Conservation (phyloP, 2,888 invertebrate genomes). For the Agrochola litura region DNA sequence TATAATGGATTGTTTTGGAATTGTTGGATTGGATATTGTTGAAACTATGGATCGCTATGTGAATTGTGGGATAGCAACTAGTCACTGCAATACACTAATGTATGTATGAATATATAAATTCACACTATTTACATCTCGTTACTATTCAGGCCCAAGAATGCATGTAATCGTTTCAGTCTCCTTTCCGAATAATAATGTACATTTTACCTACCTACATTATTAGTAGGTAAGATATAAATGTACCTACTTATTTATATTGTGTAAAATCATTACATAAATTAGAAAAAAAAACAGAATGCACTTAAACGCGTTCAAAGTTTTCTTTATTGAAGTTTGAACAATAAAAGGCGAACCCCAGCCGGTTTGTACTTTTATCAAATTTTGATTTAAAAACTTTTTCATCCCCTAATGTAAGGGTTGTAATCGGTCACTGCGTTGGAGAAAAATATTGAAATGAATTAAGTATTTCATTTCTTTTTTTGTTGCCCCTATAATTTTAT, state of each 20-base stretch:
- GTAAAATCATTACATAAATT: conserved; percentile 28
- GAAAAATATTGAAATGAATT: conserved; percentile 4
- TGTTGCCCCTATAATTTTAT: not conserved
- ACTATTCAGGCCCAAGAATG: too few relatives aligned
- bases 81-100: too few relatives aligned
- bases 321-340: conserved; percentile 42
- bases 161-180: too few relatives aligned
- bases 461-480: not conserved
- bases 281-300: conserved; percentile 11
- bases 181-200: not conserved
- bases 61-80: too few relatives aligned
- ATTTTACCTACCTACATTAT: not conserved
- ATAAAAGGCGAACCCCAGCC: conserved; percentile 35
- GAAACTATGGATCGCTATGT: too few relatives aligned
- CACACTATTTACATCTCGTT: too few relatives aligned
- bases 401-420: conserved; percentile 45
- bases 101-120: too few relatives aligned
- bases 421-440: conserved; percentile 14
- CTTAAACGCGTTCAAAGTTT: conserved; percentile 30
- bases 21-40: too few relatives aligned
- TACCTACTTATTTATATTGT: not conserved
- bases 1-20: too few relatives aligned
- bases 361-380: conserved; percentile 41
- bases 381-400: conserved; percentile 39
- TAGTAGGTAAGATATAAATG: not conserved